Evolutionary conservation across 2,797 vertebrate species (phyloP).

Genomic region (Staurois parvus): DNA sequence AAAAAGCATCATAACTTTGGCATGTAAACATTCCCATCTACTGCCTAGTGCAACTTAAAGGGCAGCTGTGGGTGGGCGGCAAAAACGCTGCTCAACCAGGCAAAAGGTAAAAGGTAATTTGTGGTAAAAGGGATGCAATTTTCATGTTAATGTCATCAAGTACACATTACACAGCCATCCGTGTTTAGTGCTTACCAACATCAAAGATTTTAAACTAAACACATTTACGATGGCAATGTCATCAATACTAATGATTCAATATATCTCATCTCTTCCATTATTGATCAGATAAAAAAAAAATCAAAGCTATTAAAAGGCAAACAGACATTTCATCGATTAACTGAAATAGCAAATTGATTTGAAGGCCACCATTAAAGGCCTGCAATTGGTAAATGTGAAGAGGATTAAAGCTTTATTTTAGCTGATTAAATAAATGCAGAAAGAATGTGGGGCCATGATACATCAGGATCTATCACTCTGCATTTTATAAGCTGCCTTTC

Average conservation of each 20-base stretch:
- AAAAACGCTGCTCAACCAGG: no score
- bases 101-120: no score
- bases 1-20: no score
- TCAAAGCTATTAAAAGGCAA: constrained; percentile 54
- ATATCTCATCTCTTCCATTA: constrained; percentile 29
- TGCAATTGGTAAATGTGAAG: constrained; percentile 39
- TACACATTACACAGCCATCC: background rate
- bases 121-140: background rate
- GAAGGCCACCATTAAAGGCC: constrained; percentile 42
- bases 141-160: background rate
- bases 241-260: constrained; percentile 46
- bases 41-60: no score
- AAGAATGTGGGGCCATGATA: background rate
- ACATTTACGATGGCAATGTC: constrained; percentile 3
- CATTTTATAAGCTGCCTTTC: constrained; percentile 11
- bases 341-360: constrained; percentile 41
- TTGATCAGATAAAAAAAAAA: constrained; percentile 41
- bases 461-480: background rate
- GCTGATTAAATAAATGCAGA: constrained; percentile 47
- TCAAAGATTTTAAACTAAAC: constrained; percentile 25
- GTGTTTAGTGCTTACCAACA: constrained; percentile 7
- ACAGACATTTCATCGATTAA: constrained; percentile 50
- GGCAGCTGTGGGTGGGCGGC: no score
- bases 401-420: constrained; percentile 40
- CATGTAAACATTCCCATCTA: no score